Conservation (phyloP, 2,797 vertebrate species). For the Melanotaenia pygmaea region DNA sequence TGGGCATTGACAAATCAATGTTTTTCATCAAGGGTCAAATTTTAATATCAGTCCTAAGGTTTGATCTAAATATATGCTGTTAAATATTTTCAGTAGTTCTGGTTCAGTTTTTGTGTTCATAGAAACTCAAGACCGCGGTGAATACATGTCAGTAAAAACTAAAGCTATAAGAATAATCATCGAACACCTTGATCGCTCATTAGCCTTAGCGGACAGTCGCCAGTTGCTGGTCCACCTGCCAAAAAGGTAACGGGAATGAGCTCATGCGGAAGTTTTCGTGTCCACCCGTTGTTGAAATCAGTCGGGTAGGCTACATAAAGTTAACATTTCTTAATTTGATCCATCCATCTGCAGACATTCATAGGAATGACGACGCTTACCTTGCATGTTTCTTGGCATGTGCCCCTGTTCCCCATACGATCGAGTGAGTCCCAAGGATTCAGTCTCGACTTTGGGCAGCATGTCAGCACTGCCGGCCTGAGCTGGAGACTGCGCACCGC, state of each 20-base stretch:
- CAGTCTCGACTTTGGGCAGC: conserved; percentile 98
- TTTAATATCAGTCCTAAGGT: not conserved
- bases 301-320: not conserved
- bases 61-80: not conserved
- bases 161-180: not conserved
- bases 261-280: conserved; percentile 39
- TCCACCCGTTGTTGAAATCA: not conserved
- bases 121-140: not conserved
- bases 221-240: not conserved
- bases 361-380: conserved; percentile 79
- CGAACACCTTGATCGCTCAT: not conserved
- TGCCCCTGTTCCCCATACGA: conserved; percentile 96
- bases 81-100: not conserved
- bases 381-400: conserved; percentile 98
- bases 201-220: no score
- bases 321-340: not conserved
- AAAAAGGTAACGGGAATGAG: not conserved
- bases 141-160: not conserved
- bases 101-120: not conserved
- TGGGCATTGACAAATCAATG: conserved; percentile 6
- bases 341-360: not conserved
- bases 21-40: conserved; percentile 32
- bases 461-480: conserved; percentile 91
- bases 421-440: conserved; percentile 93
- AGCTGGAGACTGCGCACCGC: conserved; percentile 81